A percentile compares a stretch with the other conserved stretches of the same genome.
Conservation (phyloP, 1,140 invertebrate genomes). For the Chlorops oryzae region DNA sequence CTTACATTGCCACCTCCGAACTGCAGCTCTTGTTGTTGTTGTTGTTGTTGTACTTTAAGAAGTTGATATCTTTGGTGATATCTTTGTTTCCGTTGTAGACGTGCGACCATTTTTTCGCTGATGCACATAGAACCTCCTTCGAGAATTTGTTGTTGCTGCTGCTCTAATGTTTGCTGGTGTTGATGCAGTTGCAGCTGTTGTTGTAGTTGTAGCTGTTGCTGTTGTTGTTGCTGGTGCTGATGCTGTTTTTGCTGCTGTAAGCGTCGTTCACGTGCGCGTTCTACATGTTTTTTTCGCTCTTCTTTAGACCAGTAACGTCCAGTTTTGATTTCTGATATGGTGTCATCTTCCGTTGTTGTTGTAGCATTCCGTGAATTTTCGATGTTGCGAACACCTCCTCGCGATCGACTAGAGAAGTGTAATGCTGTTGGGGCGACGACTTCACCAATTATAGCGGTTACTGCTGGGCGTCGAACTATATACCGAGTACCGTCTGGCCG, state of each 20-base stretch:
- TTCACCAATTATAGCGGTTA: conserved; percentile 61
- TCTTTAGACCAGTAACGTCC: conserved; percentile 77
- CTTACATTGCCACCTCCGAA: too few relatives aligned
- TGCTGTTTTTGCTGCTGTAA: conserved; percentile 50
- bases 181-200: too few relatives aligned
- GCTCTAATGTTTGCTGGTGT: too few relatives aligned
- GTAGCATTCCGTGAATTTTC: conserved; percentile 9
- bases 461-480: conserved; percentile 67
- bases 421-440: conserved; percentile 61
- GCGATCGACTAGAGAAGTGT: conserved; percentile 45
- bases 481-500: conserved; percentile 73
- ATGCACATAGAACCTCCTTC: too few relatives aligned
- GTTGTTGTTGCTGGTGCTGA: conserved; percentile 8
- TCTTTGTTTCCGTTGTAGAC: too few relatives aligned
- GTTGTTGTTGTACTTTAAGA: too few relatives aligned
- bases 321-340: conserved; percentile 73
- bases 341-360: conserved; percentile 73
- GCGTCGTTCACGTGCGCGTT: conserved; percentile 61
- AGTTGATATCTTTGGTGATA: too few relatives aligned
- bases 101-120: too few relatives aligned
- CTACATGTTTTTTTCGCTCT: conserved; percentile 69
- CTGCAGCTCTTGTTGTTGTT: too few relatives aligned
- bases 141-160: too few relatives aligned
- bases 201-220: too few relatives aligned
- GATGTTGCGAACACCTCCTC: conserved; percentile 55